Evolutionary conservation across 53 echinoderm and acorn worm species (phyloP).

Genomic region (Pentamera pediparva): DNA sequence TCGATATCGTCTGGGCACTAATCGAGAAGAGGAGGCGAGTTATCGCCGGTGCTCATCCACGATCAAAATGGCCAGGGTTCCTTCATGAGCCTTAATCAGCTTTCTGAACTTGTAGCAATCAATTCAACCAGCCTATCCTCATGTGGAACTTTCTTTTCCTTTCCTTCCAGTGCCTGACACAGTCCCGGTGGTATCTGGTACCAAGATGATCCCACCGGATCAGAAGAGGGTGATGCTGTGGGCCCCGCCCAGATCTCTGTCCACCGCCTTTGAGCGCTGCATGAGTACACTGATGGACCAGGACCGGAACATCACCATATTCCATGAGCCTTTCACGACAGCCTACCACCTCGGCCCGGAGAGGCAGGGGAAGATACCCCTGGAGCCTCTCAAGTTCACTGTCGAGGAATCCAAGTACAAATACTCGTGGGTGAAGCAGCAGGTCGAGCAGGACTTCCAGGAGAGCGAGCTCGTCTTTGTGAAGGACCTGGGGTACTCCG

Average conservation of each 20-base stretch:
- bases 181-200: not conserved
- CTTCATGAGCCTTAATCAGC: too few relatives aligned
- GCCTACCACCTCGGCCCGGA: conserved; percentile 91
- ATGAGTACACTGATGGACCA: conserved; percentile 64
- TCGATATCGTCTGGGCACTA: too few relatives aligned
- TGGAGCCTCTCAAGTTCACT: conserved; percentile 34
- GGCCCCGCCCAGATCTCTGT: conserved; percentile 88
- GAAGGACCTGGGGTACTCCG: conserved; percentile 85
- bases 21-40: too few relatives aligned
- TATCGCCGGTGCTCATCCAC: too few relatives aligned
- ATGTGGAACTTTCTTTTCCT: not conserved
- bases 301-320: conserved; percentile 47
- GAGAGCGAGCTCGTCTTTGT: conserved; percentile 65
- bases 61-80: too few relatives aligned
- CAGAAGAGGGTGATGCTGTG: conserved; percentile 79
- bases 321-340: conserved; percentile 78
- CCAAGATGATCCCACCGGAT: conserved; percentile 15
- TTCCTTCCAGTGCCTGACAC: conserved; percentile 6
- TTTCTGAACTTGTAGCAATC: too few relatives aligned
- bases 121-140: too few relatives aligned
- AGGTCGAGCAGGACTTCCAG: conserved; percentile 52
- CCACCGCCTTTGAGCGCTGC: conserved; percentile 94
- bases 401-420: conserved; percentile 60
- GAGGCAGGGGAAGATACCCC: conserved; percentile 61
- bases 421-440: conserved; percentile 70